phyloP scores from a whole-genome alignment of 1,140 invertebrate species.

The Papilio xuthus region DNA sequence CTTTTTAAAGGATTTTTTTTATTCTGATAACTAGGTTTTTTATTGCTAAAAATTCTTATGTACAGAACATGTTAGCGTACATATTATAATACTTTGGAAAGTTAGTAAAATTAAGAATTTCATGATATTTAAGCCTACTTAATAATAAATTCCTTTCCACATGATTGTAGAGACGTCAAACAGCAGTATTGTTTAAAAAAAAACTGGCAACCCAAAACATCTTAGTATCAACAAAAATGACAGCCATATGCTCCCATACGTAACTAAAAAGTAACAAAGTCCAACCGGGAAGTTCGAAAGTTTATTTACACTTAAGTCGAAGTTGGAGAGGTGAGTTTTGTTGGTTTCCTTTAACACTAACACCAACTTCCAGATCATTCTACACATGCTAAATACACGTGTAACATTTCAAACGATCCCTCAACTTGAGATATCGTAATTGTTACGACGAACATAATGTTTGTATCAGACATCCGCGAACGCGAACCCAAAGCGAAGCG shows the following conservation, averaged over 20 bases:
- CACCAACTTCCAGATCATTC: slow-evolving; percentile 32
- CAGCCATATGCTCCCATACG: background rate
- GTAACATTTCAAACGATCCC: background rate
- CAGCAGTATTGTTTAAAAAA: background rate
- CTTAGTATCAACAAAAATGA: background rate
- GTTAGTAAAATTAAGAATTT: no score
- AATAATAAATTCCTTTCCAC: no score
- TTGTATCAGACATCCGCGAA: background rate
- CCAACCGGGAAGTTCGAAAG: slow-evolving; percentile 8
- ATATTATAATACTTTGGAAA: no score
- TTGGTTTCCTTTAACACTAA: slow-evolving; percentile 18
- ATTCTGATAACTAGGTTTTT: no score
- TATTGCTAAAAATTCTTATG: no score
- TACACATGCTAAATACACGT: slow-evolving; percentile 17
- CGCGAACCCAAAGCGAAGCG: background rate
- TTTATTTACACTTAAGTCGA: slow-evolving; percentile 33
- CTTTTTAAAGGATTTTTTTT: background rate
- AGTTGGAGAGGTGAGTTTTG: background rate
- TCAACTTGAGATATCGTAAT: slow-evolving; percentile 7
- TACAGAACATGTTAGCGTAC: no score
- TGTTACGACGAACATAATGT: background rate
- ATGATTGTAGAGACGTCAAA: background rate
- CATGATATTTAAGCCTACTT: no score
- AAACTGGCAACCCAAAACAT: slow-evolving; percentile 17
- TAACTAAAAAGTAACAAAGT: slow-evolving; percentile 19